Percentiles rank a stretch among this genome's conserved stretches.
Evolutionary conservation across 2,888 invertebrate genomes (phyloP).

Genomic region (Myopa testacea): DNA sequence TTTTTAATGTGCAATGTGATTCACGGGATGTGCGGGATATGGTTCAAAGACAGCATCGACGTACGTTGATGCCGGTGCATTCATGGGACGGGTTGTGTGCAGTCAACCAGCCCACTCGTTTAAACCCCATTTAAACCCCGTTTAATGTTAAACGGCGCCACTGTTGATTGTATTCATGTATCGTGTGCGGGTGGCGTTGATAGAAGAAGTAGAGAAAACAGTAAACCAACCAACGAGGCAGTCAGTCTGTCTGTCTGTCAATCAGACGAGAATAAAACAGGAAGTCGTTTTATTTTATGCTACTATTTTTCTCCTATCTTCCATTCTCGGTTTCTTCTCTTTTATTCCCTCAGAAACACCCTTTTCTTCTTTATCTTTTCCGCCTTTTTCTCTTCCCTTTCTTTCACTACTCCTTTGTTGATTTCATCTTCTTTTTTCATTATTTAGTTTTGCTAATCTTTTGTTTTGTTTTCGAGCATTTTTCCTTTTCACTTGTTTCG

Average conservation of each 20-base stretch:
- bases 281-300: constrained; percentile 42
- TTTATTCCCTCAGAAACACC: constrained; percentile 18
- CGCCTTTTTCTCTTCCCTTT: constrained; percentile 9
- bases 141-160: constrained; percentile 18
- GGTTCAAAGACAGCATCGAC: constrained; percentile 2
- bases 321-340: neutral
- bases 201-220: neutral
- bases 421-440: neutral
- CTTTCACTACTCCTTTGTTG: neutral
- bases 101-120: neutral
- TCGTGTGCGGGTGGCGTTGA: constrained; percentile 11
- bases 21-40: too few species aligned
- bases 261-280: constrained; percentile 44
- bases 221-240: neutral
- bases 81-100: neutral
- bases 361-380: neutral
- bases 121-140: neutral
- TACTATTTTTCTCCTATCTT: constrained; percentile 29
- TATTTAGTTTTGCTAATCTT: constrained; percentile 39
- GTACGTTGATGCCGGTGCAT: constrained; percentile 11
- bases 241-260: constrained; percentile 34
- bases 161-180: constrained; percentile 22
- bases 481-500: constrained; percentile 25
- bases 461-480: constrained; percentile 35
- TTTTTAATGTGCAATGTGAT: neutral